phyloP scores from a whole-genome alignment of 2,888 invertebrate species.

The Hirtodrosophila duncani region DNA sequence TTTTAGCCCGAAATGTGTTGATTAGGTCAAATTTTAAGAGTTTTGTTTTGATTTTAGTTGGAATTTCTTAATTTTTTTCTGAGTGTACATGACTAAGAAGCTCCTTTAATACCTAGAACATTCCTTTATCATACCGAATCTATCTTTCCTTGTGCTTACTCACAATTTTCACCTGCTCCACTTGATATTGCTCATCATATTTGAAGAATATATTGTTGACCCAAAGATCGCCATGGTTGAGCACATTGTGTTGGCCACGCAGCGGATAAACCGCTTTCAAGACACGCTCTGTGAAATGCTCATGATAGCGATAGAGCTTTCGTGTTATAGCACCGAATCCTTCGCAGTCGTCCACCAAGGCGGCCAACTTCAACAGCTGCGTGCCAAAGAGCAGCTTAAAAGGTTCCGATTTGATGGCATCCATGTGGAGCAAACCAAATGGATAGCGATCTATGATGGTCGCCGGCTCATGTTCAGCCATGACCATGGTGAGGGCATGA shows the following conservation, averaged over 20 bases:
- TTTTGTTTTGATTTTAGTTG: no score
- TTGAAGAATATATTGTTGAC: slow-evolving; percentile 80
- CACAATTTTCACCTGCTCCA: slow-evolving; percentile 78
- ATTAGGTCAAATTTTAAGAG: no score
- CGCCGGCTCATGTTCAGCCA: slow-evolving; percentile 76
- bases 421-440: slow-evolving; percentile 70
- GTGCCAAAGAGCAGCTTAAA: slow-evolving; percentile 74
- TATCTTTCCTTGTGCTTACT: no score
- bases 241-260: slow-evolving; percentile 73
- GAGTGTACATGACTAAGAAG: background rate
- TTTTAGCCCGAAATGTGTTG: no score
- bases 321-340: slow-evolving; percentile 57
- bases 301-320: slow-evolving; percentile 69
- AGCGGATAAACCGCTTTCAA: slow-evolving; percentile 67
- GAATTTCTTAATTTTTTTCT: no score
- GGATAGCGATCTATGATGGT: slow-evolving; percentile 62
- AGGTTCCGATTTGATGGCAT: slow-evolving; percentile 68
- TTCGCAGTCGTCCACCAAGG: slow-evolving; percentile 54
- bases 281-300: slow-evolving; percentile 70
- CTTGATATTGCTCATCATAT: slow-evolving; percentile 57
- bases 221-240: slow-evolving; percentile 81
- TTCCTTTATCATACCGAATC: fast-evolving
- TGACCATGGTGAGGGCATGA: slow-evolving; percentile 80
- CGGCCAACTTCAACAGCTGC: slow-evolving; percentile 69
- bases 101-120: no score